Conservation (phyloP, 2,113 vertebrate genomes). For the Sylvia atricapilla region DNA sequence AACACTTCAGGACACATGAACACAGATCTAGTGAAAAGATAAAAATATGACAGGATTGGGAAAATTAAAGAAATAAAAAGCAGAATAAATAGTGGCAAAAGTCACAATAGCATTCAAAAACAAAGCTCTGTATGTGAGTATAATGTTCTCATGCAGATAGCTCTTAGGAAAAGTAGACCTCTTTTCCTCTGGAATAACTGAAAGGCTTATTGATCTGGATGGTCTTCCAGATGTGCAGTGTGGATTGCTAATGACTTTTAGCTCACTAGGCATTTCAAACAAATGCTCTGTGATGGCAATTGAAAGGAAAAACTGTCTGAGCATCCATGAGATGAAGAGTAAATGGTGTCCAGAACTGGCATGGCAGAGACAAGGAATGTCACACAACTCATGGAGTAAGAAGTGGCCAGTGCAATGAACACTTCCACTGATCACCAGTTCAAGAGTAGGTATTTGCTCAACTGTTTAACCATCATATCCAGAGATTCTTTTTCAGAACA, state of each 20-base stretch:
- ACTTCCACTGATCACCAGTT: accelerated
- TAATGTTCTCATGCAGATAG: not conserved
- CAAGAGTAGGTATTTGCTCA: not conserved
- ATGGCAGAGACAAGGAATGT: not conserved
- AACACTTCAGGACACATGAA: not conserved
- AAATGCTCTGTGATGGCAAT: not conserved
- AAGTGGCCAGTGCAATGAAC: not conserved
- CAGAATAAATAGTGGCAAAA: not conserved
- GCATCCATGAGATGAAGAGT: accelerated
- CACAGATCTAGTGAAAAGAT: not conserved
- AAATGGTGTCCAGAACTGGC: not conserved
- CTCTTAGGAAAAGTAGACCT: not conserved
- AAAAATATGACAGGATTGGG: not conserved
- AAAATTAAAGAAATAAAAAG: not conserved
- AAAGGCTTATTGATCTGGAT: not conserved
- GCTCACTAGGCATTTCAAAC: not conserved
- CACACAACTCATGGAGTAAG: not conserved
- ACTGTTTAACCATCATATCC: not conserved
- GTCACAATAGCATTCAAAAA: not conserved
- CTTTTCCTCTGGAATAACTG: not conserved
- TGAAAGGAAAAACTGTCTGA: not conserved
- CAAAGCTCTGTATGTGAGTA: accelerated
- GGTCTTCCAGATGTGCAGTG: not conserved
- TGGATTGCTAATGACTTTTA: not conserved
- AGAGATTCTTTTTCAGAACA: not conserved